Conservation (phyloP, 1,140 invertebrate genomes). For the Panagrolaimus sp. region DNA sequence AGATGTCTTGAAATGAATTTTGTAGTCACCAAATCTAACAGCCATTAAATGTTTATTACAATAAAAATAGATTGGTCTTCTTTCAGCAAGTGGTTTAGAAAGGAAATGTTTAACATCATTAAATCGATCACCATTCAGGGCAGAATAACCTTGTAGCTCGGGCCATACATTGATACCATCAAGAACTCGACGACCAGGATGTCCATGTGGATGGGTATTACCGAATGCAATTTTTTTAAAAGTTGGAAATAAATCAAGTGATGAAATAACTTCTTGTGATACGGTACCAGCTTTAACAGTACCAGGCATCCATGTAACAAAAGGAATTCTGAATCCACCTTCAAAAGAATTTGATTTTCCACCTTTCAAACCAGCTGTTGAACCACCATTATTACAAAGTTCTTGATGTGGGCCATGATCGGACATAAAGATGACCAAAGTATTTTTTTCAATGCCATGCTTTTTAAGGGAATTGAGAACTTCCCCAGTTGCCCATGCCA, state of each 20-base stretch:
- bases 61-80: conserved; percentile 55
- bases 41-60: conserved; percentile 55
- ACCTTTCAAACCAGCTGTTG: conserved; percentile 55
- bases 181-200: conserved; percentile 19
- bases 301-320: conserved; percentile 56
- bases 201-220: not conserved
- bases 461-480: conserved; percentile 39
- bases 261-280: conserved; percentile 50
- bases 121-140: not conserved
- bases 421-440: conserved; percentile 54
- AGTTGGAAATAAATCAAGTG: conserved; percentile 45
- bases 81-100: conserved; percentile 21
- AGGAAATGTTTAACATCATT: conserved; percentile 20
- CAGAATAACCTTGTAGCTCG: conserved; percentile 32
- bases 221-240: conserved; percentile 24
- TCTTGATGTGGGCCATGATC: conserved; percentile 58
- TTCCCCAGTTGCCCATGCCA: conserved; percentile 58
- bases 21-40: conserved; percentile 51
- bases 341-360: conserved; percentile 57
- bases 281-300: conserved; percentile 45
- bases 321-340: conserved; percentile 56
- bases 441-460: conserved; percentile 38
- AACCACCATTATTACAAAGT: conserved; percentile 55
- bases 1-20: conserved; percentile 56
- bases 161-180: conserved; percentile 44